Evolutionary conservation across 2,113 vertebrate genomes (phyloP).

Genomic region (Cettia cetti): DNA sequence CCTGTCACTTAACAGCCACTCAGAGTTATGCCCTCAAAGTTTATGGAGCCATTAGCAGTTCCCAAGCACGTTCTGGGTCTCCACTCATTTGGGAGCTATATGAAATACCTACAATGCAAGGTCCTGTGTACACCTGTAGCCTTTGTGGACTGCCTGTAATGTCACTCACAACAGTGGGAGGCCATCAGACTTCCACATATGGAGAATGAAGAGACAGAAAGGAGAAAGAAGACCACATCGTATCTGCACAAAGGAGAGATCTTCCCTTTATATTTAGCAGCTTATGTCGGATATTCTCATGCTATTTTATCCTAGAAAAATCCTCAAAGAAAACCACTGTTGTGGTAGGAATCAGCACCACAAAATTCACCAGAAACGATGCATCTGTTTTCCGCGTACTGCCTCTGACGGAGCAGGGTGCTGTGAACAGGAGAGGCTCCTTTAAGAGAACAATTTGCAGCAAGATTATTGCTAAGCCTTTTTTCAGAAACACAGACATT

Average conservation of each 20-base stretch:
- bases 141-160: not conserved
- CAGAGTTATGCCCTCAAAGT: not conserved
- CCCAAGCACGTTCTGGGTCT: accelerated
- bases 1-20: not conserved
- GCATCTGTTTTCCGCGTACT: not conserved
- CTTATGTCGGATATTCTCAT: not conserved
- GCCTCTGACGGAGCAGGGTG: not conserved
- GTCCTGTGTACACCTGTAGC: not conserved
- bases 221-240: not conserved
- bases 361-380: not conserved
- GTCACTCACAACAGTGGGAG: not conserved
- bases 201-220: not conserved
- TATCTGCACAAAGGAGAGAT: not conserved
- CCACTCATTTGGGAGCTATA: not conserved
- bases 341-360: not conserved
- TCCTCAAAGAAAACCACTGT: not conserved
- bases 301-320: not conserved
- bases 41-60: not conserved
- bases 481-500: slow-evolving; percentile 1
- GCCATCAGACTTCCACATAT: accelerated
- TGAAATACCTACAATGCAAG: accelerated
- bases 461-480: not conserved
- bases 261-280: not conserved
- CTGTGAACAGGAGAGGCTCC: not conserved
- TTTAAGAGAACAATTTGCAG: not conserved